Conservation (phyloP, 2,113 vertebrate species). For the Probosciger aterrimus region DNA sequence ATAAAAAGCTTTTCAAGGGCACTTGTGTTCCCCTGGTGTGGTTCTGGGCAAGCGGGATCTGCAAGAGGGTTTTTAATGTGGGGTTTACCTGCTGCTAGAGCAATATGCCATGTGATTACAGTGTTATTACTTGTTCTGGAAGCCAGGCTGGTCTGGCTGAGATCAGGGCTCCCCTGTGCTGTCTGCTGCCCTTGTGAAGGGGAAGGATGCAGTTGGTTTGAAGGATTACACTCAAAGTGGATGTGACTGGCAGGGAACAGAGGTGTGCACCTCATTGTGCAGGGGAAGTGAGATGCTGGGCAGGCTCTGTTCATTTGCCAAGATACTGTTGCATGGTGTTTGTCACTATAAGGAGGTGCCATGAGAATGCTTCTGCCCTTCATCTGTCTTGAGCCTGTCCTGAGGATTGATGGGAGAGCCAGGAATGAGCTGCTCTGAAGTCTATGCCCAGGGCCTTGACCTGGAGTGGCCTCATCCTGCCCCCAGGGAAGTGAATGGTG, state of each 20-base stretch:
- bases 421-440: neutral
- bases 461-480: neutral
- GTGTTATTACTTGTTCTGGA: neutral
- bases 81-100: neutral
- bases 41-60: neutral
- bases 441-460: neutral
- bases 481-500: fast-evolving
- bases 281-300: neutral
- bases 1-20: neutral
- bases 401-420: neutral
- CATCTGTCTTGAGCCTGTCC: neutral
- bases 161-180: neutral
- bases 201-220: neutral
- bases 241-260: neutral
- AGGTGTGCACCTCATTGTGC: neutral
- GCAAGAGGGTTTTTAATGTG: neutral
- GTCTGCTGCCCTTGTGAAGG: neutral
- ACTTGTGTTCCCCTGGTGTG: fast-evolving
- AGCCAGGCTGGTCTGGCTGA: neutral
- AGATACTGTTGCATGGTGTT: neutral
- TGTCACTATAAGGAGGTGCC: neutral
- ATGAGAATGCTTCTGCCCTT: neutral
- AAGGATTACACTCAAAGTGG: slow-evolving; percentile 3
- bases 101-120: neutral
- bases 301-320: neutral